A percentile compares a stretch with the other conserved stretches of the same genome.
These are phyloP conservation scores for Erythrolamprus reginae DNA, from an alignment of 2,113 vertebrate species.

Conservation along the genomic window DNA sequence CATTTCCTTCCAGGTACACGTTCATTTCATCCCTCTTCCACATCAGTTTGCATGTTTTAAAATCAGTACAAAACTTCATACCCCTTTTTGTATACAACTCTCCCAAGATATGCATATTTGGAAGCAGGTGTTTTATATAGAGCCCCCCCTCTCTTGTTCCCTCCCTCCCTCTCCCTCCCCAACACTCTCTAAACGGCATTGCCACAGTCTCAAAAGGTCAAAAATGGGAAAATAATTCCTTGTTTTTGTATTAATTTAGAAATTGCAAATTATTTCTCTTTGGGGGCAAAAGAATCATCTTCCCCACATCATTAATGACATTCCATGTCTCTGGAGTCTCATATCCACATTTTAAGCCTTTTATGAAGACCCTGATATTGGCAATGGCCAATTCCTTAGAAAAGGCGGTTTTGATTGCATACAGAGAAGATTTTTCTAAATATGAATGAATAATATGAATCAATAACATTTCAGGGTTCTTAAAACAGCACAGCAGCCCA, in stretches of 20 bases:
- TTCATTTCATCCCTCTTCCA: not conserved
- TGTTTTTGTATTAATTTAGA: not conserved
- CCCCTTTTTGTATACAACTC: not conserved
- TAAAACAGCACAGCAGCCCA: not conserved
- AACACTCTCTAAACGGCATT: not conserved
- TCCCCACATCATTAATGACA: not conserved
- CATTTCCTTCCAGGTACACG: not conserved
- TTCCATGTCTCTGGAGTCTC: not conserved
- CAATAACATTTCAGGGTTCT: not conserved
- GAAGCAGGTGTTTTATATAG: not conserved
- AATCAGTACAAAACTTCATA: not conserved
- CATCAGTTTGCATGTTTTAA: not conserved
- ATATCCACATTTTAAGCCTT: not conserved
- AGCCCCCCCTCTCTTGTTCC: too few species aligned
- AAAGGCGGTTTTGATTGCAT: not conserved
- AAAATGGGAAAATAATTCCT: not conserved
- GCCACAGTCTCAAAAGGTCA: not conserved
- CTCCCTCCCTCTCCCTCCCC: too few species aligned
- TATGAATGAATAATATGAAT: not conserved
- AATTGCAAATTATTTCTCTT: not conserved
- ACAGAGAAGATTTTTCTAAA: not conserved
- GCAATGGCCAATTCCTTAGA: not conserved
- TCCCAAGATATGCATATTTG: not conserved
- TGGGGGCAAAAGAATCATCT: not conserved
- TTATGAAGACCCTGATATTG: not conserved